Conservation (phyloP, 2,113 vertebrate genomes). For the Agapornis roseicollis region DNA sequence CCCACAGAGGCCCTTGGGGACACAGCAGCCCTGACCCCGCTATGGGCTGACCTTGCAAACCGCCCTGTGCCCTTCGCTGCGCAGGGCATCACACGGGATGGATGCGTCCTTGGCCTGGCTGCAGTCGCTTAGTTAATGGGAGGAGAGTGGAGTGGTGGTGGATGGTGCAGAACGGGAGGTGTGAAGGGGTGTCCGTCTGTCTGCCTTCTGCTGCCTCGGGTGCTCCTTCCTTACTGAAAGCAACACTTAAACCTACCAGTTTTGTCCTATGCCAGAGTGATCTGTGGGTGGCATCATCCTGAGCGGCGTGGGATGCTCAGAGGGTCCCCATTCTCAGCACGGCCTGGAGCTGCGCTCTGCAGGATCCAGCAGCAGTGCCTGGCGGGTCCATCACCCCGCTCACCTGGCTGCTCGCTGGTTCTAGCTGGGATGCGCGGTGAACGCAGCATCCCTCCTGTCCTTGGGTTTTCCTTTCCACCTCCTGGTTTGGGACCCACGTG, state of each 20-base stretch:
- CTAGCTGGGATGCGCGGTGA: fast-evolving
- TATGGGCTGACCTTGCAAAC: background rate
- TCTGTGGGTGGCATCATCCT: background rate
- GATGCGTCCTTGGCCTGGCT: fast-evolving
- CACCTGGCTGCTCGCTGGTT: fast-evolving
- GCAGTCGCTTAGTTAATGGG: fast-evolving
- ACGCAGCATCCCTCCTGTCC: fast-evolving
- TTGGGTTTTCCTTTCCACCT: background rate
- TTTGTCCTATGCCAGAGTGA: fast-evolving
- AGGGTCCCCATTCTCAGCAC: fast-evolving
- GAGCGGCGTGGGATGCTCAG: fast-evolving
- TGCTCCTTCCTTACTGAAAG: background rate
- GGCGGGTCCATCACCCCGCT: fast-evolving
- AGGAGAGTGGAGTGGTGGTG: background rate
- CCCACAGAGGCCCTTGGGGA: fast-evolving
- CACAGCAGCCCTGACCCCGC: background rate
- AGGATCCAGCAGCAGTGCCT: fast-evolving
- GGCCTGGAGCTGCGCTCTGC: background rate
- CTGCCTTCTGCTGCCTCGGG: background rate
- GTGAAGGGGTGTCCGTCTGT: background rate
- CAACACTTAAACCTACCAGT: fast-evolving
- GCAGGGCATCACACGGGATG: fast-evolving
- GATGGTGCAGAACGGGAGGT: fast-evolving
- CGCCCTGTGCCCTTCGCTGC: fast-evolving
- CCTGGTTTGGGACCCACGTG: background rate